Evolutionary conservation across 2,113 vertebrate species (phyloP), one percentile per base, ranked within the genome.

Genomic region (Poeciliopsis turrubarensis): DNA sequence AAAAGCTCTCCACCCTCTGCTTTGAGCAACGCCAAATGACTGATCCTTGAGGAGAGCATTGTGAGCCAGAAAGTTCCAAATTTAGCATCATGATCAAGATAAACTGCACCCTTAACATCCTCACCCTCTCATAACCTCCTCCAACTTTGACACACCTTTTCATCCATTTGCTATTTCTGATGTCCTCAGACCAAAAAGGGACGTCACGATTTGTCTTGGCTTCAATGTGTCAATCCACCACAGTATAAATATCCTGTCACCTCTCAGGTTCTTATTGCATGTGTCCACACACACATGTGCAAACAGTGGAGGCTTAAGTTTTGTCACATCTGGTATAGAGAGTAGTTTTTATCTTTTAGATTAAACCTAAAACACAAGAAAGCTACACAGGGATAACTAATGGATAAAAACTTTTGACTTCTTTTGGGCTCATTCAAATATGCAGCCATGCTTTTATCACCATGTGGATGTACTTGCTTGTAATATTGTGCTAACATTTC

Each of bases 241-340:
- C 62, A 69, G 80, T 87, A 87, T 89, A 85, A 90, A 91, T 89
- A 90, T 84, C 73, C 62, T 19, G 37, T 67, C 67, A 30, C 82
- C 71, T 77, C 80, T 83, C 82, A 62, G 32, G 79, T 72, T 88
- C 60, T 80, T 78, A 67, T 70, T 85, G 75, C 79, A 77, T 87
- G 39, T 78, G 74, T 63, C 71, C 44, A 62, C 60, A 44, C 27
- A 68, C 47, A 27, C 64, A 69, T 54, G 72, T 44, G 70, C 14
- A 54, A 8, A 54, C 51, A 54, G 6, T 25, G 51, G 7, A 57
- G 51, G 51, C 32, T 41, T 54, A 29, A 65, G 1, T 60, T 75
- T 39, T 39, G 27, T 70, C 57, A 25, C 8, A 57, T 60, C 19
- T 67, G 32, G 66, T 17, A 70, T 9, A 30, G 29, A 11, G 25